Evolutionary conservation across 92 coral and sea anemone genomes (phyloP).

Genomic region (Porites cylindrica): DNA sequence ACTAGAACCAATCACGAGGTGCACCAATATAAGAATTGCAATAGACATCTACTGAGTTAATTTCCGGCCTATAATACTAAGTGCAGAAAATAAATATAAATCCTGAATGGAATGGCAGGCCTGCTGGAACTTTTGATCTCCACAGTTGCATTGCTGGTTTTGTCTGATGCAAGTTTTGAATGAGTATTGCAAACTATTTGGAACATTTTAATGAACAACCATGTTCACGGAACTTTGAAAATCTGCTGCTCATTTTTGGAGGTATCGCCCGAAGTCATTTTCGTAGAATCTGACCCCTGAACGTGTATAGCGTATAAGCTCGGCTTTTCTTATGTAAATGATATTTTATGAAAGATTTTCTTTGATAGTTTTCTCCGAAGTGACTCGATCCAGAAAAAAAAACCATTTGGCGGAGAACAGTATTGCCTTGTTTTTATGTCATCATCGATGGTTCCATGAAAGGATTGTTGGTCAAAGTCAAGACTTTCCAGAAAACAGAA

Average conservation of each 20-base stretch:
- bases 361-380: too few species aligned
- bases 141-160: neutral
- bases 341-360: too few species aligned
- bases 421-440: too few species aligned
- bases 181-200: neutral
- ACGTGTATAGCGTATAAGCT: neutral
- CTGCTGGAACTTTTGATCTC: constrained; percentile 1
- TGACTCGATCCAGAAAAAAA: too few species aligned
- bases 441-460: too few species aligned
- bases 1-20: too few species aligned
- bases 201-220: too few species aligned
- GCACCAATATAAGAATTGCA: too few species aligned
- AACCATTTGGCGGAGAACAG: too few species aligned
- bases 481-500: too few species aligned
- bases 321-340: neutral
- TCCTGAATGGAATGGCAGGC: neutral
- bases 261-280: neutral
- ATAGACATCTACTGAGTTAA: neutral
- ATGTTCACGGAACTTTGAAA: too few species aligned
- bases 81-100: neutral
- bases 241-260: neutral
- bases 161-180: neutral
- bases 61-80: constrained; percentile 1
- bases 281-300: neutral
- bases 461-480: too few species aligned